Percentiles rank a stretch among this genome's conserved stretches.
Conservation (phyloP, 2,888 invertebrate species). For the Nomada fucata region DNA sequence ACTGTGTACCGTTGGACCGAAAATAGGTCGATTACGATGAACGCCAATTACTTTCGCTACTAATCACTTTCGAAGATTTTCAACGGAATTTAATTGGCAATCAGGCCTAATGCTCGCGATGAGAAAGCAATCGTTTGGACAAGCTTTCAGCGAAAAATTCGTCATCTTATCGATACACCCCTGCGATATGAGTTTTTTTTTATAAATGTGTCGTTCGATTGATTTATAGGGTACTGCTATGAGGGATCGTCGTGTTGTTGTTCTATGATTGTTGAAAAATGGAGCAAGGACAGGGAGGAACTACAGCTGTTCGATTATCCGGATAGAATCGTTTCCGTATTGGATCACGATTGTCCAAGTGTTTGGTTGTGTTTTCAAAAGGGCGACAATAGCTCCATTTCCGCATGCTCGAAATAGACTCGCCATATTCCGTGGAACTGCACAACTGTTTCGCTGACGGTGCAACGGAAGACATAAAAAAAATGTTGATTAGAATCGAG, state of each 20-base stretch:
- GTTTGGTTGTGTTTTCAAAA: background rate
- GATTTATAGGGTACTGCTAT: background rate
- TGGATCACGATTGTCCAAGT: background rate
- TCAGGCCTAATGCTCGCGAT: background rate
- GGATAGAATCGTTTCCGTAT: slow-evolving; percentile 1
- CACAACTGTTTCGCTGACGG: background rate
- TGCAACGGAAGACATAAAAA: too few relatives aligned
- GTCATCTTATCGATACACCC: background rate
- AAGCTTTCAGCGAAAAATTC: slow-evolving; percentile 1
- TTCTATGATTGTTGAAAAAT: background rate
- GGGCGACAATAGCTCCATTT: background rate
- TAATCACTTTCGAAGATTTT: slow-evolving; percentile 13
- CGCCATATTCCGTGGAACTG: background rate
- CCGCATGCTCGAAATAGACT: background rate
- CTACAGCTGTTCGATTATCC: background rate
- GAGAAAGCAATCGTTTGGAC: background rate
- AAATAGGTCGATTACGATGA: slow-evolving; percentile 19
- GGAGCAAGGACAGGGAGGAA: background rate
- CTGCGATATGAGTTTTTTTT: background rate
- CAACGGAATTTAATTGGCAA: slow-evolving; percentile 17
- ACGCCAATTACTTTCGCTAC: slow-evolving; percentile 24
- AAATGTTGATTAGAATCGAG: too few relatives aligned
- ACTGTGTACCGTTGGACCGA: background rate
- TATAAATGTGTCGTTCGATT: background rate
- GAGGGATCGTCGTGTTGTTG: background rate